phyloP scores from a whole-genome alignment of 2,113 vertebrate species.

The Laterallus jamaicensis region DNA sequence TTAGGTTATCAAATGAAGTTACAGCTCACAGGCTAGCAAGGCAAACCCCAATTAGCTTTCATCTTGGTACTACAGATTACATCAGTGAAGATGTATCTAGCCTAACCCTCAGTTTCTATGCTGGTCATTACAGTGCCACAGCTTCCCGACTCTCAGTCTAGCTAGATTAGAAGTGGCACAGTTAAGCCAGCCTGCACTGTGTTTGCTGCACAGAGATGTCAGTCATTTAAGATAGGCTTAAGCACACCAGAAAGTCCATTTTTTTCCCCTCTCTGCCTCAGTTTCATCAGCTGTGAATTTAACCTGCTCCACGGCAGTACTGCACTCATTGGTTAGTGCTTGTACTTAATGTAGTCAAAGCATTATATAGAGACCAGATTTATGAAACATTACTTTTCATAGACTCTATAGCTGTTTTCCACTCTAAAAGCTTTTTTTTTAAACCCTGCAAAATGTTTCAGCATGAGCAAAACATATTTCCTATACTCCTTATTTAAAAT shows the following conservation, averaged over 20 bases:
- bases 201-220: background rate
- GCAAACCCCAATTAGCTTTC: background rate
- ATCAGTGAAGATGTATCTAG: background rate
- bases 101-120: background rate
- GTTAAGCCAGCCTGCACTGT: background rate
- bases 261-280: background rate
- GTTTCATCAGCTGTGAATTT: background rate
- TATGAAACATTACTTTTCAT: background rate
- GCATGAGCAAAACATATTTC: background rate
- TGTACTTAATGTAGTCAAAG: background rate
- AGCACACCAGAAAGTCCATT: background rate
- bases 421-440: background rate
- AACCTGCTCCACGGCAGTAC: background rate
- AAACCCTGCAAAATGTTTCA: background rate
- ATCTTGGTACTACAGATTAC: background rate
- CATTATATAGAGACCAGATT: background rate
- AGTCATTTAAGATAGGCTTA: background rate
- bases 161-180: background rate
- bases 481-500: background rate
- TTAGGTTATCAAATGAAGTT: background rate
- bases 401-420: background rate
- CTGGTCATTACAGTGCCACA: background rate
- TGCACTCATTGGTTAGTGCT: fast-evolving
- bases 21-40: background rate
- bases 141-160: background rate